A percentile compares a stretch with the other conserved stretches of the same genome.
phyloP scores from a whole-genome alignment of 37 sponge, comb jelly and placozoan genomes.

The Halisarca cf. caerulea region DNA sequence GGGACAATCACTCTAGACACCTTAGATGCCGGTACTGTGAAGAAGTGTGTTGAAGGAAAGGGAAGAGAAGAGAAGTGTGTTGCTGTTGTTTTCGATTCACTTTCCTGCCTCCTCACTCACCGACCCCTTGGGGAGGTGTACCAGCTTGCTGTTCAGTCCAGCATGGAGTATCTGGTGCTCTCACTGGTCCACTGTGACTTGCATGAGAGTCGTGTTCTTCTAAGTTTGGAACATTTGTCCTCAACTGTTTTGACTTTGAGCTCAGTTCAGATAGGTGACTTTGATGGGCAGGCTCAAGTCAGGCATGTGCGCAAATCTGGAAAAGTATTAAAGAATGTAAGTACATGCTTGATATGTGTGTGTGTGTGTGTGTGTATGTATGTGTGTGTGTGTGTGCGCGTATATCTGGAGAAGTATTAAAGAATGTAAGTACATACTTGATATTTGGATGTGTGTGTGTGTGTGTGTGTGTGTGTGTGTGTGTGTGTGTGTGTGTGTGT shows the following conservation, averaged over 20 bases:
- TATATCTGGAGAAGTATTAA: slow-evolving; percentile 60
- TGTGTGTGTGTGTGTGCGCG: no score
- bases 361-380: no score
- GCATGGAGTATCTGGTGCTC: not conserved
- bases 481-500: slow-evolving; percentile 47
- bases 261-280: not conserved
- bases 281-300: slow-evolving; percentile 3
- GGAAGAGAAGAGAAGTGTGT: not conserved
- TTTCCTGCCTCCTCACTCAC: slow-evolving; percentile 23
- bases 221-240: not conserved
- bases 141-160: not conserved
- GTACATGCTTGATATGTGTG: no score
- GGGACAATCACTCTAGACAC: not conserved
- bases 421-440: slow-evolving; percentile 33
- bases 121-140: not conserved
- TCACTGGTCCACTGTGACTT: slow-evolving; percentile 56
- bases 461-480: no score
- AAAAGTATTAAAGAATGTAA: slow-evolving; percentile 54
- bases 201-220: slow-evolving; percentile 40
- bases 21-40: not conserved
- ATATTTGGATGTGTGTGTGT: no score
- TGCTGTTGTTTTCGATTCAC: slow-evolving; percentile 50
- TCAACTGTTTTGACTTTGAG: not conserved
- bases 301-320: slow-evolving; percentile 59
- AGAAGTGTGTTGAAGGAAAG: not conserved